Conservation (phyloP, 2,113 vertebrate species). For the Thalassoma bifasciatum region DNA sequence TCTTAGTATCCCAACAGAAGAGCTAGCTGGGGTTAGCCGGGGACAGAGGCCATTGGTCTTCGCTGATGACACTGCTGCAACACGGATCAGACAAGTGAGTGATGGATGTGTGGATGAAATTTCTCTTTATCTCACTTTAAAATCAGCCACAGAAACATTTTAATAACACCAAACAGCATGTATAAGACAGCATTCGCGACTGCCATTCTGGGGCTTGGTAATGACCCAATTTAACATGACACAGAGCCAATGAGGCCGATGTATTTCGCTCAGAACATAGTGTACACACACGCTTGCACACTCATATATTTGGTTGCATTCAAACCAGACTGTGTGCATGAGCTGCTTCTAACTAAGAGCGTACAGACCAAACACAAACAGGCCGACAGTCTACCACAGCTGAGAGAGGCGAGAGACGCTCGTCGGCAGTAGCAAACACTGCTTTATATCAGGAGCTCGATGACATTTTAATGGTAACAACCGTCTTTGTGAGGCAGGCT, state of each 20-base stretch:
- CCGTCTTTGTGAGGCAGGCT: conserved; percentile 46
- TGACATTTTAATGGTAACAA: conserved; percentile 63
- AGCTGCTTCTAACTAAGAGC: conserved; percentile 22
- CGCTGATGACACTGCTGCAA: too few relatives aligned
- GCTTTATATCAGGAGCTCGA: conserved; percentile 51
- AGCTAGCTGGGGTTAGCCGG: too few relatives aligned
- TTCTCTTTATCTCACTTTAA: too few relatives aligned
- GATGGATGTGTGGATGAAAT: too few relatives aligned
- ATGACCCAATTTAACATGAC: conserved; percentile 1
- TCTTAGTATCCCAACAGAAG: too few relatives aligned
- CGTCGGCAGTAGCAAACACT: conserved; percentile 38
- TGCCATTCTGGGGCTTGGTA: too few relatives aligned
- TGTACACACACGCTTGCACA: conserved; percentile 4
- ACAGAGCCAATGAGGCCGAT: not conserved
- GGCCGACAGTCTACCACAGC: conserved; percentile 5
- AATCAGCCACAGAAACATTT: too few relatives aligned
- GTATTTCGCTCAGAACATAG: conserved; percentile 17
- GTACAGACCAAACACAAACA: conserved; percentile 43
- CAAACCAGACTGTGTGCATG: not conserved
- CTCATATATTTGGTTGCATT: not conserved
- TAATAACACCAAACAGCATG: too few relatives aligned
- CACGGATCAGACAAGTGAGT: too few relatives aligned
- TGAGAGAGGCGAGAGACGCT: conserved; percentile 7
- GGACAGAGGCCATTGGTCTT: too few relatives aligned
- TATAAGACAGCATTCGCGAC: too few relatives aligned